Conservation (phyloP, 2,888 invertebrate species). For the Lottia gigantea region DNA sequence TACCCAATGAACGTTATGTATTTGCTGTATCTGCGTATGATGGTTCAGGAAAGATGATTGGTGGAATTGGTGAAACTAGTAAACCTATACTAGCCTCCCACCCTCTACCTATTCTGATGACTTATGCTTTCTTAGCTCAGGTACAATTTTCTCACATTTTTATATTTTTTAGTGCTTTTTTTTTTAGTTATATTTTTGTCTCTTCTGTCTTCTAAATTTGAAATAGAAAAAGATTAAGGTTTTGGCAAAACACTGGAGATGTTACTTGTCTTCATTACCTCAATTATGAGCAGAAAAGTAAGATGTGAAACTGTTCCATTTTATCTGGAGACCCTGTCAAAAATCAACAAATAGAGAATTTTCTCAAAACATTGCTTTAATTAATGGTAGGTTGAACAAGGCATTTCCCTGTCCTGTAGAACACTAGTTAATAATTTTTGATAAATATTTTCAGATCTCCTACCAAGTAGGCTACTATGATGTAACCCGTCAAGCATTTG, state of each 20-base stretch:
- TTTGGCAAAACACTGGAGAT: too few relatives aligned
- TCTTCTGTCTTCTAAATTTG: neutral
- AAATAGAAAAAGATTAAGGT: too few relatives aligned
- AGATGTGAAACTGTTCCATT: too few relatives aligned
- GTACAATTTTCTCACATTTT: constrained; percentile 29
- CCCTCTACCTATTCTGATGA: constrained; percentile 63
- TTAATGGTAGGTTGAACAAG: too few relatives aligned
- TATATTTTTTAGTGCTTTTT: neutral
- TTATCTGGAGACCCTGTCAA: too few relatives aligned
- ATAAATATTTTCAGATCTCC: constrained; percentile 48
- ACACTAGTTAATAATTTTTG: too few relatives aligned
- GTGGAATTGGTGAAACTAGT: constrained; percentile 63
- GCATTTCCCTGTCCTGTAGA: too few relatives aligned
- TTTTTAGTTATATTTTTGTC: neutral
- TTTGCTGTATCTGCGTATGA: constrained; percentile 68
- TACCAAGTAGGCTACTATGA: constrained; percentile 64
- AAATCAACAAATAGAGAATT: too few relatives aligned
- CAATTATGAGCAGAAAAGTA: too few relatives aligned
- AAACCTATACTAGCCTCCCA: constrained; percentile 65
- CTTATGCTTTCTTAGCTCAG: constrained; percentile 66
- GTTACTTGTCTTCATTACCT: neutral
- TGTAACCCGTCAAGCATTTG: constrained; percentile 56
- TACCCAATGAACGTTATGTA: constrained; percentile 62
- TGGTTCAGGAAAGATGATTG: constrained; percentile 65
- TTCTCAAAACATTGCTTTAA: too few relatives aligned